A percentile compares a stretch with the other conserved stretches of the same genome.
Evolutionary conservation across 2,113 vertebrate species (phyloP).

Genomic region (Semicossyphus pulcher): DNA sequence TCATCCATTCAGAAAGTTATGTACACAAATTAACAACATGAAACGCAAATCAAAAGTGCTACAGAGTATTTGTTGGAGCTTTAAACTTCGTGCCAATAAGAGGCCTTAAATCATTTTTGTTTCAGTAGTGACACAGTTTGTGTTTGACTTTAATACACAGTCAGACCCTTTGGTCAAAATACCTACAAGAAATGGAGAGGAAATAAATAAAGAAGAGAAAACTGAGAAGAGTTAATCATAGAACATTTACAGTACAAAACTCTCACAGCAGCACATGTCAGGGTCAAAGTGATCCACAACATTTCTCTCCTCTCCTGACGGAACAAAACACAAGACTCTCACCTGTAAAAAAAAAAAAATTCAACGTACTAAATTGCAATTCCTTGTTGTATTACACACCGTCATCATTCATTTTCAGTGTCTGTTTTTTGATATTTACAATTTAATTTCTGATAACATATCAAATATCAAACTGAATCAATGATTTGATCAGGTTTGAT

Average conservation of each 20-base stretch:
- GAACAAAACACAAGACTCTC: conserved; percentile 7
- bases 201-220: neutral
- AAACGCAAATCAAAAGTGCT: conserved; percentile 61
- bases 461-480: neutral
- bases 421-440: conserved; percentile 50
- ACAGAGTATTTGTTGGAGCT: conserved; percentile 14
- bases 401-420: neutral
- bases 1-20: conserved; percentile 70
- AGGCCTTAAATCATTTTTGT: neutral
- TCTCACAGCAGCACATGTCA: neutral
- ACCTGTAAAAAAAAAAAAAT: conserved; percentile 1
- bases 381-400: conserved; percentile 7
- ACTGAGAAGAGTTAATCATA: neutral
- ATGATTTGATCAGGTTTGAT: neutral
- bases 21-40: conserved; percentile 76
- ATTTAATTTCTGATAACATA: neutral
- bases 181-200: neutral
- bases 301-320: neutral
- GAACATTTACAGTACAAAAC: conserved; percentile 42
- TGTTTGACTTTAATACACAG: neutral
- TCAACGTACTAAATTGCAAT: conserved; percentile 1
- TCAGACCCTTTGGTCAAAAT: neutral
- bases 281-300: conserved; percentile 30
- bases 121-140: neutral
- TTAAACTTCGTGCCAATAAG: conserved; percentile 2